phyloP scores from a whole-genome alignment of 2,888 invertebrate genomes.

The Acanthosepion esculentum region DNA sequence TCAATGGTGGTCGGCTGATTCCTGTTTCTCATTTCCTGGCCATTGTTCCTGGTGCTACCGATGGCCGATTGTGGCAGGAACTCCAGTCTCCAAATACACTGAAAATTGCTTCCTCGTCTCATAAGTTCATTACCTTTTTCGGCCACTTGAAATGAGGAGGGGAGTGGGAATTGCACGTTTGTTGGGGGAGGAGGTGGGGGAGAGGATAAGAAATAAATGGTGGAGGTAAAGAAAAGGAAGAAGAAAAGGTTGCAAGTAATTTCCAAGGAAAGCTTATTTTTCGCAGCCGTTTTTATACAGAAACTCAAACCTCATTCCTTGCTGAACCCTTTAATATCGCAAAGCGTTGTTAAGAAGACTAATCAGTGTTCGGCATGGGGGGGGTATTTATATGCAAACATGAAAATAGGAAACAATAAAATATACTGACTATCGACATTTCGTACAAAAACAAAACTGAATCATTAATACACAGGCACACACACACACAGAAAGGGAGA shows the following conservation, averaged over 20 bases:
- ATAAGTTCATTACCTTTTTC: conserved; percentile 21
- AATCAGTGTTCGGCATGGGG: too few species aligned
- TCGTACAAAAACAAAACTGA: too few species aligned
- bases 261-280: not conserved
- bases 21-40: conserved; percentile 33
- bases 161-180: not conserved
- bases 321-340: too few species aligned
- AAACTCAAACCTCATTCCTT: too few species aligned
- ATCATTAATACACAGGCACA: too few species aligned
- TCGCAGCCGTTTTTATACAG: too few species aligned
- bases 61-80: conserved; percentile 33
- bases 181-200: not conserved
- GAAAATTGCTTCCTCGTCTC: not conserved
- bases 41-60: not conserved
- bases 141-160: not conserved
- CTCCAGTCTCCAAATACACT: conserved; percentile 33
- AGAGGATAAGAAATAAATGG: not conserved
- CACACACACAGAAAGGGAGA: too few species aligned
- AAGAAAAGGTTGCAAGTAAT: not conserved
- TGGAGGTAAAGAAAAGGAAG: not conserved
- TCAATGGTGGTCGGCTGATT: conserved; percentile 12
- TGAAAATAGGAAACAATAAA: too few species aligned
- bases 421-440: too few species aligned
- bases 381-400: too few species aligned
- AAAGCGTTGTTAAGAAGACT: too few species aligned